Conservation (phyloP, 2,113 vertebrate genomes). For the Cyanoderma ruficeps region DNA sequence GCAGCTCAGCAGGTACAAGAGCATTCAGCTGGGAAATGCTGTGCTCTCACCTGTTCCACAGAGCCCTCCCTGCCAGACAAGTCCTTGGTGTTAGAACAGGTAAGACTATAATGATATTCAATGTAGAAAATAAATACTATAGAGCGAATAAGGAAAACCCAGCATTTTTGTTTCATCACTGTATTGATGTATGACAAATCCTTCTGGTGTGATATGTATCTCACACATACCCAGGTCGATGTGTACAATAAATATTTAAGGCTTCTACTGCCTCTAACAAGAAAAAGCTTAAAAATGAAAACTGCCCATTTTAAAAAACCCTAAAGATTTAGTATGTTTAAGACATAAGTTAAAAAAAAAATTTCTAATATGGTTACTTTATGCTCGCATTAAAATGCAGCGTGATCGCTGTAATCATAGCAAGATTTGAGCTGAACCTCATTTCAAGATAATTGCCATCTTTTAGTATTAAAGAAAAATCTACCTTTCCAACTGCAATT, state of each 20-base stretch:
- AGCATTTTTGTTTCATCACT: not conserved
- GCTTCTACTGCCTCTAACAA: not conserved
- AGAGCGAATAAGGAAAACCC: not conserved
- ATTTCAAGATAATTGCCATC: slow-evolving; percentile 49
- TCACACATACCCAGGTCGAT: not conserved
- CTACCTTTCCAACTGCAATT: slow-evolving; percentile 35
- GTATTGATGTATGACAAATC: not conserved
- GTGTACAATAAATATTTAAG: not conserved
- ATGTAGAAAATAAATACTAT: not conserved
- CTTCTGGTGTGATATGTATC: not conserved
- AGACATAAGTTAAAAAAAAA: not conserved
- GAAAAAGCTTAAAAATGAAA: not conserved
- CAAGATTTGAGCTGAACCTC: slow-evolving; percentile 33
- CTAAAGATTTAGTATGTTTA: not conserved
- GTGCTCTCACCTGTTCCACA: not conserved
- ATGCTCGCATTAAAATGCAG: slow-evolving; percentile 38
- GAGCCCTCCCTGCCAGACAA: not conserved
- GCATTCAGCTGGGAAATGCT: not conserved
- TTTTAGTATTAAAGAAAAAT: slow-evolving; percentile 34
- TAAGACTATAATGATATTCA: not conserved
- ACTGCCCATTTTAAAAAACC: not conserved
- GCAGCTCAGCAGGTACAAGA: not conserved
- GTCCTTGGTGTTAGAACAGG: not conserved
- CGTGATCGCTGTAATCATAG: slow-evolving; percentile 35
- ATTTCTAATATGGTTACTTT: slow-evolving; percentile 25